Base-by-base conservation (phyloP, 1,140 invertebrate genomes). In the Bombus impatiens region DNA sequence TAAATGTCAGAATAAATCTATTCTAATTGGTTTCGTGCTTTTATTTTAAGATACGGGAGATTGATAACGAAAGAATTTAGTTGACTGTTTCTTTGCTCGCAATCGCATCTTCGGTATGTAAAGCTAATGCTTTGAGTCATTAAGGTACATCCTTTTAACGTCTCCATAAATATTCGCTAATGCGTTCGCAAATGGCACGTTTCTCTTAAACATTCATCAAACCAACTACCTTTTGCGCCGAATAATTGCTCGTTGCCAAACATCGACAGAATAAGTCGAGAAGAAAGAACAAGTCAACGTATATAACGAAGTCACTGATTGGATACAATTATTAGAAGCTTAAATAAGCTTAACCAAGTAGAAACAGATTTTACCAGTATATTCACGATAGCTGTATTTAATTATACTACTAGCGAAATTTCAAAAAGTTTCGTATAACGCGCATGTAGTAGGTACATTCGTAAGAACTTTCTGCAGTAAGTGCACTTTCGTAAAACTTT, bases 121-220 rank as follows among this genome's bases (percentile, higher is more conserved):
- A 78, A 84, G 82, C 74, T 84, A 84, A 84, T 84, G 74, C 75
- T 25, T 57, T 18, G 28, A 78, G 82, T 84, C 82, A 44, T 84
- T 84, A 84, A 78, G 82, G 74, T 25, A 44, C 59, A 76, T 77
- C 82, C 74, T 78, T 84, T 78, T 57, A 84, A 70, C 65, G 74
- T 84, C 82, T 78, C 82, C 74, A 78, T 84, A 84, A 84, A 84
- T 84, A 84, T 78, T 70, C 82, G 62, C 82, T 84, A 84, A 84
- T 84, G 82, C 75, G 75, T 67, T 82, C 57, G 71, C 42, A 76
- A 82, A 76, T 82, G 81, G 57, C 71, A 82, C 82, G 47, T 68
- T 37, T 72, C 42, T 28, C 59, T 76, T 83, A 77, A 59, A 68
- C 65, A 78, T 78, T 84, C 82, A 71, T 84, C 62, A 35, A 84